A percentile compares a stretch with the other conserved stretches of the same genome.
Evolutionary conservation across 2,113 vertebrate genomes (phyloP).

Genomic region (Phyllopteryx taeniolatus): DNA sequence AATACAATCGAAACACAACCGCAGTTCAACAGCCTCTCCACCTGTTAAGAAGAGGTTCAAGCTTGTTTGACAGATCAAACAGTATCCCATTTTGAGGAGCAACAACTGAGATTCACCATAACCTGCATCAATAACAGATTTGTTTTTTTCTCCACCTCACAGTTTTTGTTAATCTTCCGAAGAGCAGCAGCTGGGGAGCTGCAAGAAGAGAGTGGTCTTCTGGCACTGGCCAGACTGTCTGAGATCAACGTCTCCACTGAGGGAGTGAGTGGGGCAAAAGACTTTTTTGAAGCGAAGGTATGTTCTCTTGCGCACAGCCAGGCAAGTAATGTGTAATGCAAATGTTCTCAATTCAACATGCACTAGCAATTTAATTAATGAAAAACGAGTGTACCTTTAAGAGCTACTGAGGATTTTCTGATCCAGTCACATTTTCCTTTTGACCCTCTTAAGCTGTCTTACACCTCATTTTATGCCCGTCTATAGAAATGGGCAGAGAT

Average conservation of each 20-base stretch:
- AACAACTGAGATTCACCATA: neutral
- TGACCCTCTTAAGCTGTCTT: neutral
- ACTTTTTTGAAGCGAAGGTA: constrained; percentile 98
- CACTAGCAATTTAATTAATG: neutral
- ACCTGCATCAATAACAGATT: too few relatives aligned
- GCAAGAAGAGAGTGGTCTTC: constrained; percentile 87
- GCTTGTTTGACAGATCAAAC: neutral
- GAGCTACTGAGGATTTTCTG: neutral
- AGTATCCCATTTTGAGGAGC: neutral
- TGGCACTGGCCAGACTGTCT: constrained; percentile 88
- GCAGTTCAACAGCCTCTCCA: neutral
- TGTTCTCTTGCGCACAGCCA: neutral
- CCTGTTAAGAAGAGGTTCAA: neutral
- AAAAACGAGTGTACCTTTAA: neutral
- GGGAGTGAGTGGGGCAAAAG: constrained; percentile 89
- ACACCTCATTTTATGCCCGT: neutral
- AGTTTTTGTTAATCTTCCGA: constrained; percentile 93
- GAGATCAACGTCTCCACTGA: constrained; percentile 91
- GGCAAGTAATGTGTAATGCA: neutral
- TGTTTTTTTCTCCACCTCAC: neutral
- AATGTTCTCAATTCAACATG: too few relatives aligned
- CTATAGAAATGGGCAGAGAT: neutral
- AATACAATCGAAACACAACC: too few relatives aligned
- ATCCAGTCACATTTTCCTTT: neutral
- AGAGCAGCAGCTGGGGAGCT: constrained; percentile 88